Percentiles rank a stretch among this genome's conserved stretches.
These are phyloP conservation scores for Zosterops borbonicus DNA, from an alignment of 2,113 vertebrate genomes.

Conservation along the genomic window DNA sequence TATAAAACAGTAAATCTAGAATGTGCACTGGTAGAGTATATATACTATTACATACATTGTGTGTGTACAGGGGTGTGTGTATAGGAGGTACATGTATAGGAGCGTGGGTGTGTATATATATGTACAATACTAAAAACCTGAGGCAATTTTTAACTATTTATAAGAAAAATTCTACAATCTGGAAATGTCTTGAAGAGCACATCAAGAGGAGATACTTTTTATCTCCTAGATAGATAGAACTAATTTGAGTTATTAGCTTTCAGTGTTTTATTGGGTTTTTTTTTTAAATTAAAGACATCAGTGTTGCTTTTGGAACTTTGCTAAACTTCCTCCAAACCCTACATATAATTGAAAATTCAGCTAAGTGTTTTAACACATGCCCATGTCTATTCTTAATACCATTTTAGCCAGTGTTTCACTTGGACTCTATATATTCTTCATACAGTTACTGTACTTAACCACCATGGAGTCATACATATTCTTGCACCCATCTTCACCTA, in stretches of 20 bases:
- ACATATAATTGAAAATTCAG: neutral
- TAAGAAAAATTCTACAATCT: neutral
- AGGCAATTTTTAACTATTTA: neutral
- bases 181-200: neutral
- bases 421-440: neutral
- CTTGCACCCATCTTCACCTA: neutral
- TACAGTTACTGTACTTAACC: neutral
- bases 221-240: neutral
- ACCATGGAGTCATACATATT: neutral
- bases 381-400: neutral
- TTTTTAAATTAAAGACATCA: neutral
- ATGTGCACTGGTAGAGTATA: neutral
- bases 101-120: too few relatives aligned
- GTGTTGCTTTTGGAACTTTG: neutral
- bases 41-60: too few relatives aligned
- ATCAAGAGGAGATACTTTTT: neutral
- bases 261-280: neutral
- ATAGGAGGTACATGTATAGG: neutral
- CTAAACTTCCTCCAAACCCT: neutral
- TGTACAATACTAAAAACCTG: neutral
- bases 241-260: neutral
- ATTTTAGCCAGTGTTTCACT: neutral
- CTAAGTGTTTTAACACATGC: neutral
- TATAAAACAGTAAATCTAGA: neutral
- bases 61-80: neutral